These are phyloP conservation scores for Neofelis nebulosa DNA, from an alignment of 2,113 vertebrate genomes.

Conservation along the genomic window DNA sequence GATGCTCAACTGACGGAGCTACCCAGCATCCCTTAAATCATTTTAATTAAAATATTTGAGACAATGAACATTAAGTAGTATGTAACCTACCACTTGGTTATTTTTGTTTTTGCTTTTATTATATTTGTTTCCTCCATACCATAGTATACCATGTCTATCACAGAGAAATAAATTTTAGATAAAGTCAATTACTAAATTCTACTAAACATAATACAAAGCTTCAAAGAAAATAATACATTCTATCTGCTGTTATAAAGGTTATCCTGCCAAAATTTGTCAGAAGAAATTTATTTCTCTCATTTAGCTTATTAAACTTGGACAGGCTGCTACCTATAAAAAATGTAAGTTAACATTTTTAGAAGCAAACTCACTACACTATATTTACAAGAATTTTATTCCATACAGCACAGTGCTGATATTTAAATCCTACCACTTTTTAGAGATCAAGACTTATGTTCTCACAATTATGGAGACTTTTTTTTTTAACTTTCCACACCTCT, in stretches of 20 bases:
- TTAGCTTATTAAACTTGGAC: neutral
- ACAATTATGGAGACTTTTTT: neutral
- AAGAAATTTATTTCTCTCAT: neutral
- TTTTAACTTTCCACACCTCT: neutral
- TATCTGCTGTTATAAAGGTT: neutral
- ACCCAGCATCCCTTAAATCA: neutral
- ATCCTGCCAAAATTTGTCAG: neutral
- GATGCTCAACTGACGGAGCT: no score
- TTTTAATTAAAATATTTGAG: neutral
- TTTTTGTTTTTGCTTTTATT: neutral
- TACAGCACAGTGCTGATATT: neutral
- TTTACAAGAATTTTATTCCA: neutral
- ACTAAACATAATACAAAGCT: neutral
- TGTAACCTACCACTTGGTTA: neutral
- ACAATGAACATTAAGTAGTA: neutral
- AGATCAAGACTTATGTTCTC: neutral
- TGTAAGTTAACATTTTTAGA: neutral
- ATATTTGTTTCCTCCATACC: neutral
- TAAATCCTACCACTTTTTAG: neutral
- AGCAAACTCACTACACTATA: neutral
- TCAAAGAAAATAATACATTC: neutral
- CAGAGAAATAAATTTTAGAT: neutral
- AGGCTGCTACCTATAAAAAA: neutral
- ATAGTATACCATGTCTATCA: neutral
- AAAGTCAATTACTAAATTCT: neutral